Conservation (phyloP, 2,797 vertebrate species). For the Sebastes reedi region DNA sequence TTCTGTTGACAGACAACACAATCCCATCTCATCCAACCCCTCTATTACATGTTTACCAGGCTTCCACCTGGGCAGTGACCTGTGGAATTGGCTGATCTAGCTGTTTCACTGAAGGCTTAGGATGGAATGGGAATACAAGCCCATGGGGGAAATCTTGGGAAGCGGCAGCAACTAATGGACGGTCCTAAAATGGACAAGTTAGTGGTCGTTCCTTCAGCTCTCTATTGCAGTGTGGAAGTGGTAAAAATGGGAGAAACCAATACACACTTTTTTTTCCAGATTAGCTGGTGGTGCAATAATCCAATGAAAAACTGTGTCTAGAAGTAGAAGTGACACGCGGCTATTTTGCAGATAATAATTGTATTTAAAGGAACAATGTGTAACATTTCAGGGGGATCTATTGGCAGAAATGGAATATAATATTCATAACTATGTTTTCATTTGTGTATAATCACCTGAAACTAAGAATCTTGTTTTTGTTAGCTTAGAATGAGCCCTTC, state of each 20-base stretch:
- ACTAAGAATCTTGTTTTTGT: no score
- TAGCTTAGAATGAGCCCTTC: no score
- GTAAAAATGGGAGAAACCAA: not conserved
- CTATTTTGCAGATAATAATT: not conserved
- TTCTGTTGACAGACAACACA: slow-evolving; percentile 39
- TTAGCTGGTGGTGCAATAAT: not conserved
- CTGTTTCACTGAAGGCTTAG: not conserved
- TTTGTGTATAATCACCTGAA: no score
- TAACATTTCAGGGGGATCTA: no score
- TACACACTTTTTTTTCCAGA: not conserved
- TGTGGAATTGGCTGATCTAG: slow-evolving; percentile 49
- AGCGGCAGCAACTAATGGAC: not conserved
- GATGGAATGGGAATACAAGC: slow-evolving; percentile 18
- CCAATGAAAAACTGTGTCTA: not conserved
- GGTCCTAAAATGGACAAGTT: not conserved
- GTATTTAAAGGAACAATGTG: not conserved
- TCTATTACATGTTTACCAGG: slow-evolving; percentile 37
- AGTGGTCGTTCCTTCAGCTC: not conserved
- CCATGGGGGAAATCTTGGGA: slow-evolving; percentile 24
- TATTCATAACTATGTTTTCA: no score
- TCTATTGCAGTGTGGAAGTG: not conserved
- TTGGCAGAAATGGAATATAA: no score
- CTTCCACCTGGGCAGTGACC: slow-evolving; percentile 47
- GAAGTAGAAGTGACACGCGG: not conserved
- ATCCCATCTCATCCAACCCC: slow-evolving; percentile 22